Percentiles rank a stretch among this genome's conserved stretches.
phyloP scores from a whole-genome alignment of 2,888 invertebrate species.

The Nephrotoma flavescens region DNA sequence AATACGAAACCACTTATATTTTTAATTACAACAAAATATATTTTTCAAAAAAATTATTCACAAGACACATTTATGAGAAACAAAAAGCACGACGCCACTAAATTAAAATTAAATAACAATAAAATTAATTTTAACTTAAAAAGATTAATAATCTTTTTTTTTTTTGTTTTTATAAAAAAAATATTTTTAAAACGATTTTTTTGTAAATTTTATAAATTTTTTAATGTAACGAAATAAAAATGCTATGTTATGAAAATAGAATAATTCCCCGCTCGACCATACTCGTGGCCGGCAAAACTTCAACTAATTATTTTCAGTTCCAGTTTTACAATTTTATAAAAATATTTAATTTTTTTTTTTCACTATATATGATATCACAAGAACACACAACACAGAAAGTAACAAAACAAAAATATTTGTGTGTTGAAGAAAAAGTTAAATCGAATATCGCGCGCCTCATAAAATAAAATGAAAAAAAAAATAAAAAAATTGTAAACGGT shows the following conservation, averaged over 20 bases:
- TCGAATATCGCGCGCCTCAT: not conserved
- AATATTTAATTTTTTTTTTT: not conserved
- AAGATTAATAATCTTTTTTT: not conserved
- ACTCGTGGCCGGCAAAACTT: slow-evolving; percentile 10
- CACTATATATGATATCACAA: not conserved
- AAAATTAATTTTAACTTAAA: not conserved
- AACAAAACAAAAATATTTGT: not conserved
- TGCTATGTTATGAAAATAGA: not conserved
- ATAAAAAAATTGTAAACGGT: not conserved
- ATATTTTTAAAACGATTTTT: not conserved
- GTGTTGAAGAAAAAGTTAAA: not conserved
- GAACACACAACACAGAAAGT: not conserved
- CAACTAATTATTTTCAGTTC: slow-evolving; percentile 17
- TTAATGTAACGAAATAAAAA: not conserved
- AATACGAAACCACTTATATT: not conserved
- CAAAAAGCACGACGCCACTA: not conserved
- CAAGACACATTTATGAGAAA: not conserved
- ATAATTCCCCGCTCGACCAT: not conserved
- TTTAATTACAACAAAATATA: not conserved
- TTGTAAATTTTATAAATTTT: not conserved
- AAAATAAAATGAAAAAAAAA: not conserved
- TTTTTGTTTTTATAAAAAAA: not conserved
- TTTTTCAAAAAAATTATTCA: not conserved
- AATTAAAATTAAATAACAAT: not conserved
- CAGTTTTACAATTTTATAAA: slow-evolving; percentile 5